Conservation (phyloP, 2,113 vertebrate genomes). For the Mixornis gularis region DNA sequence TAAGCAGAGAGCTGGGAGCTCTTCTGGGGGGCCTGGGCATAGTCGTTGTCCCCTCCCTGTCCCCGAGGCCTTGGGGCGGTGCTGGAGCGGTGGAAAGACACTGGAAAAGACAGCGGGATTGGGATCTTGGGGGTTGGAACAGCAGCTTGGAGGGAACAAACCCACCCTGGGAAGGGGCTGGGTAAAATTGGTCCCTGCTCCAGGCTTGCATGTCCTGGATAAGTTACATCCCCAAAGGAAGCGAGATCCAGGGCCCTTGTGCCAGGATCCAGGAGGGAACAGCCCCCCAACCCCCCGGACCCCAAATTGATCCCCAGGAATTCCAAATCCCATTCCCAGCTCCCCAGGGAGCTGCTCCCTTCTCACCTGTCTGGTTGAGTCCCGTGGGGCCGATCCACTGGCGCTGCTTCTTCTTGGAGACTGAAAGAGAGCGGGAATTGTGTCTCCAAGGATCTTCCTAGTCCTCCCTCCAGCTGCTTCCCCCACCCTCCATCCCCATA, state of each 20-base stretch:
- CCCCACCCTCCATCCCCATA: neutral
- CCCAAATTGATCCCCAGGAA: neutral
- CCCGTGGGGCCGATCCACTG: slow-evolving; percentile 74
- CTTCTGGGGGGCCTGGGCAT: slow-evolving; percentile 44
- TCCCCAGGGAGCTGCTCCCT: neutral
- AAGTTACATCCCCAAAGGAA: neutral
- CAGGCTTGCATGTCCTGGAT: rapidly evolving
- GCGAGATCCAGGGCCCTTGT: neutral
- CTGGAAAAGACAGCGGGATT: neutral
- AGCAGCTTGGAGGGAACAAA: rapidly evolving
- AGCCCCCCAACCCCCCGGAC: rapidly evolving
- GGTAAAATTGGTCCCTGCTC: neutral
- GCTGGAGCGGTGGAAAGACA: slow-evolving; percentile 73
- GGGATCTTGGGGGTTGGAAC: neutral
- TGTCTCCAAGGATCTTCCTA: neutral
- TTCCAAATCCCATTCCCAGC: neutral
- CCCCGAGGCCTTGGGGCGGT: neutral
- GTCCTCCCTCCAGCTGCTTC: neutral
- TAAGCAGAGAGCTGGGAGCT: slow-evolving; percentile 43
- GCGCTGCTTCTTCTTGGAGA: slow-evolving; percentile 68
- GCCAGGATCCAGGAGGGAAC: neutral
- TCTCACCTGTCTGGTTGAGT: slow-evolving; percentile 67
- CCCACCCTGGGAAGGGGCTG: rapidly evolving
- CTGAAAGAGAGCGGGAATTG: neutral
- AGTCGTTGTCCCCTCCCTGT: slow-evolving; percentile 49